Base-by-base conservation (phyloP, 2,888 invertebrate genomes). In the Bombylius discolor region DNA sequence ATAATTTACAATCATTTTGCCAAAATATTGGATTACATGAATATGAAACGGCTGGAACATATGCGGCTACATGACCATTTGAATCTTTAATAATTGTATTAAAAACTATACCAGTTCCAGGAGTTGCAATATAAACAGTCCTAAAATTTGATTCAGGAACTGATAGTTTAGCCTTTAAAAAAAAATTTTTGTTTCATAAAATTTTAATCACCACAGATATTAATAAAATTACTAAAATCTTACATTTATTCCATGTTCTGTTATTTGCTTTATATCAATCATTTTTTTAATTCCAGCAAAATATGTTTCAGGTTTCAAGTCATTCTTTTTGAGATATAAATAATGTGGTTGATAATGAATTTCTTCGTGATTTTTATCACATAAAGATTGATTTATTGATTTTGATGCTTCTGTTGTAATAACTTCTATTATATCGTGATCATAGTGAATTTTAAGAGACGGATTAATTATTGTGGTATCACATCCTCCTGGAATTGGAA, bases 401-500 rank as follows among this genome's bases (percentile, higher is more conserved):
- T 13, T 5, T 14, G 46, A 13, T 2, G 53, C 53, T n/a, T 23
- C 12, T 13, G 51, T 54, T 32, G 53, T 51, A 47, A 56, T 56
- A 7, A 56, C 46, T 33, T 51, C 33, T 7, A 57, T 46, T 14
- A 56, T 52, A 36, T 44, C 49, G 36, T 31, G 12, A 23, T 12
- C 13, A 23, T 36, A 8, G 4, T 5, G 39, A n/a, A 55, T 8
- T 7, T 13, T 14, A 32, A 51, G n/a, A 31, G 5, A 12, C 31
- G 49, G 45, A 42, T 23, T 32, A 47, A 51, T 39, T 42, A 33
- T 4, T 12, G 12, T 47, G 13, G 32, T 32, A 13, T n/a, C 51
- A 32, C 58, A 59, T n/a, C 55, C 54, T 3, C 56, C 56, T 33
- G 56, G 52, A 5, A 59, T 12, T 34, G 58, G 58, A 14, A 45